Percentiles rank a stretch among this genome's conserved stretches.
phyloP scores from a whole-genome alignment of 2,113 vertebrate genomes.

The Micronycteris hirsuta region DNA sequence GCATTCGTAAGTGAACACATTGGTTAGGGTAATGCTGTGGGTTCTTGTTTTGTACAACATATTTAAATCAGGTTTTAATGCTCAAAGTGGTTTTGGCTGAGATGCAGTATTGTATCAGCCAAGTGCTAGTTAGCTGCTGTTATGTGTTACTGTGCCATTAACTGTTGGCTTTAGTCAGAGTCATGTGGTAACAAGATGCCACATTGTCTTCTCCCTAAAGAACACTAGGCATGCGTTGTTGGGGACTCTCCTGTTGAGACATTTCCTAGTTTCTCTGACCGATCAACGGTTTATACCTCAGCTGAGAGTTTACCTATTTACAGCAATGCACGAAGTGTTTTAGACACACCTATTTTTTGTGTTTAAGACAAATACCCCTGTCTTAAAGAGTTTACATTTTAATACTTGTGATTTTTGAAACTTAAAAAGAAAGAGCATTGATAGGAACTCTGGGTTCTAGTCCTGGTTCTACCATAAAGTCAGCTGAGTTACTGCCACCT shows the following conservation, averaged over 20 bases:
- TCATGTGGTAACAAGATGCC: neutral
- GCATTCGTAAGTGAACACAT: neutral
- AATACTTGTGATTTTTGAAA: neutral
- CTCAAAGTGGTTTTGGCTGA: conserved; percentile 24
- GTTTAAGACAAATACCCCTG: neutral
- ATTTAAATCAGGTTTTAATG: conserved; percentile 1
- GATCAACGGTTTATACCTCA: neutral
- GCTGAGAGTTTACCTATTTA: neutral
- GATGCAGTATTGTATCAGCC: neutral
- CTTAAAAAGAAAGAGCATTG: neutral
- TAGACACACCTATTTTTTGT: too few relatives aligned
- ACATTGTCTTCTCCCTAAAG: neutral
- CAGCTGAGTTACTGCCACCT: neutral
- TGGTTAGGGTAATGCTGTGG: neutral
- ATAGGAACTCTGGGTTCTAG: neutral
- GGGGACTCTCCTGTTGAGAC: neutral
- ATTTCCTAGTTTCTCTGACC: conserved; percentile 25
- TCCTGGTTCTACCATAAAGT: neutral
- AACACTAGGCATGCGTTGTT: neutral
- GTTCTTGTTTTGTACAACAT: neutral
- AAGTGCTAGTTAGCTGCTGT: neutral
- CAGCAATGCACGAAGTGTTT: neutral
- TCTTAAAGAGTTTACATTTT: neutral
- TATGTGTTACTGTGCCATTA: neutral
- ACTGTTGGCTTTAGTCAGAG: conserved; percentile 21